Base-by-base conservation (phyloP, 2,888 invertebrate species). In the Thymelicus acteon region DNA sequence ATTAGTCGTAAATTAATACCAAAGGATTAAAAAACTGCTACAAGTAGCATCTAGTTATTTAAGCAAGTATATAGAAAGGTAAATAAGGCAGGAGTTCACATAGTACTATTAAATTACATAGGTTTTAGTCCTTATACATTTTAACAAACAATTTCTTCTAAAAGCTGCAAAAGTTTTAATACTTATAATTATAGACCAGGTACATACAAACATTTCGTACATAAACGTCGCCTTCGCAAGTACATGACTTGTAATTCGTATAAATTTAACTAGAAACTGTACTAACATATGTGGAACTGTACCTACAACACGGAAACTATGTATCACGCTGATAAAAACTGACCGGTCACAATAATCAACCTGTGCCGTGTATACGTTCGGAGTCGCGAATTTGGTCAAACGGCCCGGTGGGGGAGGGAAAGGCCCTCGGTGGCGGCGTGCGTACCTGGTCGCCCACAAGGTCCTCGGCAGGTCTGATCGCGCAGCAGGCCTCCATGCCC, bases 401-500 rank as follows among this genome's bases (percentile, higher is more conserved):
- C n/a, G 12, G 58, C 49, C 48, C 48, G 15, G 54, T 57, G 7
- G 24, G 57, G 24, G 57, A 39, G 68, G 61, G 62, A 69, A 63
- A 63, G 68, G 57, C 57, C 68, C 47, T 24, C 44, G 31, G 37
- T 7, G 54, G 62, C 48, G 24, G 19, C 44, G 47, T 24, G 73
- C 78, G 86, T 91, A 93, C 93, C 93, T 93, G 93, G 91, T 93
- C 93, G 85, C 93, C 93, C 90, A 85, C 87, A 79, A 90, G 88
- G 88, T 92, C 91, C 91, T 92, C 92, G 87, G 88, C 89, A 86
- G 88, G 85, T 86, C 84, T 87, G 87, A 88, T 85, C 83, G 89
- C 86, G 84, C 89, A 88, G 86, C 92, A 92, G 90, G 91, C 83
- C 91, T 93, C 93, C 93, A 93, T 93, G 80, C 92, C 92, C 91